Evolutionary conservation across 2,888 invertebrate species (phyloP).

Genomic region (Ametastegia equiseti): DNA sequence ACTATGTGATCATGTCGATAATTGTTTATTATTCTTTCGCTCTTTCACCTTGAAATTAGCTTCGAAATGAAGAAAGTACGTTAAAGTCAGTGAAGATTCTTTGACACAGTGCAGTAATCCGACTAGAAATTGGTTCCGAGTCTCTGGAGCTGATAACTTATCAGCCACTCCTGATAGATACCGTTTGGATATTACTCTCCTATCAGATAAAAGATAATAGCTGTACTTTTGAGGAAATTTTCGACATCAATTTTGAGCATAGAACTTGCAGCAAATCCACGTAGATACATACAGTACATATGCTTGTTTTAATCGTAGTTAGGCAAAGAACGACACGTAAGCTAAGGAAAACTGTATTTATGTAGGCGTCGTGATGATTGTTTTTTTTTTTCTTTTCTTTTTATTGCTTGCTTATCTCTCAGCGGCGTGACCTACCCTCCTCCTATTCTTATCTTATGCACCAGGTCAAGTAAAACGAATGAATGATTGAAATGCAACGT

Average conservation of each 20-base stretch:
- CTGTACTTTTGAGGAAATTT: conserved; percentile 14
- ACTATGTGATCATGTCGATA: background rate
- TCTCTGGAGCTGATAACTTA: conserved; percentile 48
- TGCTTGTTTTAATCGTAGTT: background rate
- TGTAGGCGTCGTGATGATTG: background rate
- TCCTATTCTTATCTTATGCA: background rate
- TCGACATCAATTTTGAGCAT: conserved; percentile 14
- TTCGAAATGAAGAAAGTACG: background rate
- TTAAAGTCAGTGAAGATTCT: background rate
- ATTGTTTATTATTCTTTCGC: background rate
- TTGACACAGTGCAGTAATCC: conserved; percentile 28
- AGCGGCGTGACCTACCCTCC: conserved; percentile 12
- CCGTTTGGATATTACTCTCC: conserved; percentile 45
- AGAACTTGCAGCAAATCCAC: conserved; percentile 3
- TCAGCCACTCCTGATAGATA: conserved; percentile 52
- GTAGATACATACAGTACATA: background rate
- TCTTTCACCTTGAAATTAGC: background rate
- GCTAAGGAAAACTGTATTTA: background rate
- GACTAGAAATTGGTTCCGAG: conserved; percentile 43
- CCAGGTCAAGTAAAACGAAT: background rate
- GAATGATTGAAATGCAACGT: background rate
- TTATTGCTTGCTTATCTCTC: conserved; percentile 10
- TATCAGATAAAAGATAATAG: conserved; percentile 50
- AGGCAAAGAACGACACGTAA: background rate
- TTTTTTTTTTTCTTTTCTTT: background rate